Evolutionary conservation across 2,888 invertebrate genomes (phyloP).

Genomic region (Drosophila kuntzei): DNA sequence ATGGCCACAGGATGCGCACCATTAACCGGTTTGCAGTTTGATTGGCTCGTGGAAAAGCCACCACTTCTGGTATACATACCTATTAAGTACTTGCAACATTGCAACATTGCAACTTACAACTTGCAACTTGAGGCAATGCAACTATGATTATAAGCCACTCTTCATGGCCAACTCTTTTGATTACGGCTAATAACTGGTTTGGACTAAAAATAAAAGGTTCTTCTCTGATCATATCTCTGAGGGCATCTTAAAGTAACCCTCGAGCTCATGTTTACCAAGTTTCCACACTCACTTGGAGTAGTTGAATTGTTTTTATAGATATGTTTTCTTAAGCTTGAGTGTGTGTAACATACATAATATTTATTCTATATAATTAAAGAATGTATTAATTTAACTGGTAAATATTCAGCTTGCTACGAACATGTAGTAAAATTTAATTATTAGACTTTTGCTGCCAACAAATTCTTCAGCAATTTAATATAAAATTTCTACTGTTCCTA

Average conservation of each 20-base stretch:
- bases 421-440: no score
- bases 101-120: neutral
- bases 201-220: slow-evolving; percentile 9
- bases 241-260: slow-evolving; percentile 16
- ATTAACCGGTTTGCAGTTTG: slow-evolving; percentile 75
- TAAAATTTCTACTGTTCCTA: no score
- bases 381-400: neutral
- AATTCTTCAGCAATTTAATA: no score
- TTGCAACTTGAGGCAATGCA: slow-evolving; percentile 35
- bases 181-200: slow-evolving; percentile 60
- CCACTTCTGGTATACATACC: slow-evolving; percentile 73
- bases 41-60: slow-evolving; percentile 63
- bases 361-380: neutral
- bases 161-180: slow-evolving; percentile 57
- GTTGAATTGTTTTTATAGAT: neutral
- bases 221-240: slow-evolving; percentile 45
- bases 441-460: no score
- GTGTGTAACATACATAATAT: neutral
- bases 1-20: slow-evolving; percentile 66
- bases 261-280: neutral
- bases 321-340: neutral
- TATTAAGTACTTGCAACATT: slow-evolving; percentile 48
- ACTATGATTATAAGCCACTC: slow-evolving; percentile 41
- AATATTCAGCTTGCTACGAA: no score
- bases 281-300: neutral